Percentiles rank a stretch among this genome's conserved stretches.
Conservation (phyloP, 1,140 invertebrate genomes). For the Lasioglossum albipes region DNA sequence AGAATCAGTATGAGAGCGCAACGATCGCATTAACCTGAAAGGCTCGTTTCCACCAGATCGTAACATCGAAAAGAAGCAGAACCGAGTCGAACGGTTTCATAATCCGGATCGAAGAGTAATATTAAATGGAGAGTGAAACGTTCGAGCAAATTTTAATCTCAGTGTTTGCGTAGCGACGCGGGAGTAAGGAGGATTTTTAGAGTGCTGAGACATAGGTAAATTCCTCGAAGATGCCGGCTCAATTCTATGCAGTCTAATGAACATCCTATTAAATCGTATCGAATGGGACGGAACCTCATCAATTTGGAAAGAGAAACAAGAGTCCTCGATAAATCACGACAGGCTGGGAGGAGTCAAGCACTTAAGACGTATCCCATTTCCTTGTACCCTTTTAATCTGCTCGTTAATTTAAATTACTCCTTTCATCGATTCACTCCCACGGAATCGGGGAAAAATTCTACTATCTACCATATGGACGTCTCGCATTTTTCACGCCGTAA, state of each 20-base stretch:
- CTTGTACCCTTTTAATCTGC: neutral
- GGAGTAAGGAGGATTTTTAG: neutral
- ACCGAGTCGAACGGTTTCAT: neutral
- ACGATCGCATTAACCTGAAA: too few species aligned
- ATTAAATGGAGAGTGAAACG: neutral
- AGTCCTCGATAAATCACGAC: constrained; percentile 6
- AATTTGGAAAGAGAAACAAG: neutral
- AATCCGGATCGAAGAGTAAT: neutral
- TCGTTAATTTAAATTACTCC: neutral
- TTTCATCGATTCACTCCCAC: neutral
- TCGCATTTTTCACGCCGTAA: neutral
- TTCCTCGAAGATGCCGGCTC: neutral
- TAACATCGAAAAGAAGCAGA: neutral
- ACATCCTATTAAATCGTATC: constrained; percentile 16
- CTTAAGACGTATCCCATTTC: neutral
- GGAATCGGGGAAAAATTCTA: neutral
- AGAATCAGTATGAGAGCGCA: too few species aligned
- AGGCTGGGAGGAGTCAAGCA: neutral
- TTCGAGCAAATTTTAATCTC: neutral
- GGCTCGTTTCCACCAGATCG: neutral
- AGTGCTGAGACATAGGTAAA: neutral
- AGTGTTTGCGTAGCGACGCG: neutral
- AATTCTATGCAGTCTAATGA: neutral
- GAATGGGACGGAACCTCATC: constrained; percentile 4
- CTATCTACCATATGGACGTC: neutral